Conservation (phyloP, 1,140 invertebrate genomes). For the Musca domestica region DNA sequence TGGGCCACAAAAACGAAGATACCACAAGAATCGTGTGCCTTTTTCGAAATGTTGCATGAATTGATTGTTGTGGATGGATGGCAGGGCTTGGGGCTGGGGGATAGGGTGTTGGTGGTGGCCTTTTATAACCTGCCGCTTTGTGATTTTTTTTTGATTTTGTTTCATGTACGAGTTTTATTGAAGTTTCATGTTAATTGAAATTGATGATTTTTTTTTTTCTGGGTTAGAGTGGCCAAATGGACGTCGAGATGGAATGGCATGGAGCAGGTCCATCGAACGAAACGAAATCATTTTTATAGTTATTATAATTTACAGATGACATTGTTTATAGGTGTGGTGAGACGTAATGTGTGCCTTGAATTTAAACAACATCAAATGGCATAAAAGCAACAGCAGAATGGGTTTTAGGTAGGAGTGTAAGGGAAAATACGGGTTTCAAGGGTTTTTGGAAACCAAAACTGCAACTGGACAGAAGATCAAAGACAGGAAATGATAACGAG, state of each 20-base stretch:
- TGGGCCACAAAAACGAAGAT: not conserved
- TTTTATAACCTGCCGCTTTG: slow-evolving; percentile 9
- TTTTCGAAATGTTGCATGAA: not conserved
- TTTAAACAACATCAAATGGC: not conserved
- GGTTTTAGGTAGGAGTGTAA: no score
- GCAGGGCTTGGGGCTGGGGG: no score
- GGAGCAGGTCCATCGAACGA: not conserved
- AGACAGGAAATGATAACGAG: no score
- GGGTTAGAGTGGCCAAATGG: not conserved
- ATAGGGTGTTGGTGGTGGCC: no score
- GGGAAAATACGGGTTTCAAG: no score
- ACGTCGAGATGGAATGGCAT: not conserved
- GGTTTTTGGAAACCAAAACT: no score
- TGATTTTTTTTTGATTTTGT: not conserved
- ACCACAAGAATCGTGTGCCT: slow-evolving; percentile 9
- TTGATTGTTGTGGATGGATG: not conserved
- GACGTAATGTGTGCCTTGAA: slow-evolving; percentile 4
- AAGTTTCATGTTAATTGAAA: slow-evolving; percentile 22
- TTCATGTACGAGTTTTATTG: slow-evolving; percentile 6
- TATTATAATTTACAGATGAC: slow-evolving; percentile 18
- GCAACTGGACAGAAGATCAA: no score
- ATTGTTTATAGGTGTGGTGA: slow-evolving; percentile 21
- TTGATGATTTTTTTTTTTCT: slow-evolving; percentile 11
- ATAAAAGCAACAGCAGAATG: no score
- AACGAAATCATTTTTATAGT: slow-evolving; percentile 19